Evolutionary conservation across 2,888 invertebrate genomes (phyloP), one percentile per base, ranked within the genome.

Genomic region (Iselma pallidipennis): DNA sequence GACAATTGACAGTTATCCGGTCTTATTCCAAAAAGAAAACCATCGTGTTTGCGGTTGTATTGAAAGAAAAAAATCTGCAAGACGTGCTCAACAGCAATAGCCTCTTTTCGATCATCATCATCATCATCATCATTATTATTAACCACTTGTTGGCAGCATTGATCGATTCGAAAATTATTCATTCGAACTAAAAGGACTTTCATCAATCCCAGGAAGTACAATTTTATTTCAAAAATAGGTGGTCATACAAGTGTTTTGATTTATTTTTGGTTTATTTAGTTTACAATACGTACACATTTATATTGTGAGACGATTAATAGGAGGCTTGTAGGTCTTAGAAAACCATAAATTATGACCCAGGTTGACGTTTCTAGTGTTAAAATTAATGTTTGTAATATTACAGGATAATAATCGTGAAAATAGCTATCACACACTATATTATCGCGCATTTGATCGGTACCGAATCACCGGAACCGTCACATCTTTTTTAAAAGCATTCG

Each of bases 241-340:
- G 55, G 23, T 55, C 55, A 49, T 59, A 33, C 37, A 55, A 58
- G 55, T 59, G 55, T 26, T 54, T 57, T 58, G 58, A 58, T 58
- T 58, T 59, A 59, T 55, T 42, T n/a, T 10, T 42, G 28, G 12
- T 42, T 14, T 51, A 14, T 48, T 16, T 16, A 48, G 9, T 12
- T 48, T 14, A n/a, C 49, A 59, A 59, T 54, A 19, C 26, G 21
- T 21, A 21, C 19, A n/a, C n/a, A n/a, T n/a, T 37, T 37, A 16
- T 19, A 37, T 16, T 16, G 16, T 28, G 37, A 49, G 49, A 19
- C 48, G 54, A 50, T 58, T 58, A 62, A 59, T 58, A 21, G 31
- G 49, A 61, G 37, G 7, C n/a, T n/a, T n/a, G n/a, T n/a, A n/a
- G n/a, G n/a, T n/a, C n/a, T n/a, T n/a, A n/a, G n/a, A n/a, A n/a